Evolutionary conservation across 2,113 vertebrate species (phyloP).

Genomic region (Alexandromys fortis): DNA sequence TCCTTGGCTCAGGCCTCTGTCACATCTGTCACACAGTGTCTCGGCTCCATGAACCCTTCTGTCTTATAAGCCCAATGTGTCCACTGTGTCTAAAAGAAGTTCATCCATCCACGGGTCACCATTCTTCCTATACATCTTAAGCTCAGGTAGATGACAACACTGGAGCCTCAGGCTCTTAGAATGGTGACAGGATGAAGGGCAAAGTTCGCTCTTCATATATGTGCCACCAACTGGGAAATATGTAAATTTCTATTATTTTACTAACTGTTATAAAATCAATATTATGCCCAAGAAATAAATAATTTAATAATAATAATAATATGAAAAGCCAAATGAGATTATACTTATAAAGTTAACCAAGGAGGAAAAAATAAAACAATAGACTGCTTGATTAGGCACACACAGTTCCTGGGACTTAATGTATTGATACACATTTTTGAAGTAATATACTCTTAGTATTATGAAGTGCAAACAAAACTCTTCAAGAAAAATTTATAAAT

Average conservation of each 20-base stretch:
- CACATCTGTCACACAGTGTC: background rate
- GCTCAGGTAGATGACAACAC: background rate
- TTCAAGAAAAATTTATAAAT: slow-evolving; percentile 21
- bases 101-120: background rate
- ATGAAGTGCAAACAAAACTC: background rate
- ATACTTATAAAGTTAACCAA: slow-evolving; percentile 42
- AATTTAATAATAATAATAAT: slow-evolving; percentile 34
- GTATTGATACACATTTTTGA: background rate
- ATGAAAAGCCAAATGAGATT: slow-evolving; percentile 37
- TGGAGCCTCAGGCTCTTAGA: background rate
- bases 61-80: background rate
- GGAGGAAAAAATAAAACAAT: slow-evolving; percentile 37
- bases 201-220: slow-evolving; percentile 8
- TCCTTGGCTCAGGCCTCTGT: background rate
- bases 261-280: background rate
- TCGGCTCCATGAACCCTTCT: background rate
- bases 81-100: background rate
- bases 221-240: slow-evolving; percentile 29
- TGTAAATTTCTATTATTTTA: slow-evolving; percentile 40
- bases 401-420: background rate
- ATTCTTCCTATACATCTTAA: slow-evolving; percentile 28
- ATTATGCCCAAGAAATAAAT: background rate
- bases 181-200: background rate
- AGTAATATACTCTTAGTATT: background rate
- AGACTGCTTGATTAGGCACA: background rate